A percentile compares a stretch with the other conserved stretches of the same genome.
These are phyloP conservation scores for Catocala nupta DNA, from an alignment of 2,888 invertebrate species.

Conservation along the genomic window DNA sequence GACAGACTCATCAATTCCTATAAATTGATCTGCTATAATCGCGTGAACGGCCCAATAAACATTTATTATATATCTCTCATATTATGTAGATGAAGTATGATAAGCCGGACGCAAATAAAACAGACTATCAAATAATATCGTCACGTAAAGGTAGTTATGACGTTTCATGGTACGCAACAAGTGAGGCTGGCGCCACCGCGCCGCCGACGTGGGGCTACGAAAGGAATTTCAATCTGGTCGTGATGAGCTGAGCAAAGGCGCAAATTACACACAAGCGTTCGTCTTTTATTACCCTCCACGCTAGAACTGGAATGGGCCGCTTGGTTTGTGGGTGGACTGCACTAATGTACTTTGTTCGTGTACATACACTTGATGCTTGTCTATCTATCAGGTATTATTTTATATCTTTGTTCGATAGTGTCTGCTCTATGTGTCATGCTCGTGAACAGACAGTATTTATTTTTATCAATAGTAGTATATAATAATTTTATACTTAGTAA, in stretches of 20 bases:
- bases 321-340: slow-evolving; percentile 36
- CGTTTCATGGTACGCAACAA: slow-evolving; percentile 79
- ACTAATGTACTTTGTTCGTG: slow-evolving; percentile 21
- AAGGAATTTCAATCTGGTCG: slow-evolving; percentile 84
- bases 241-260: slow-evolving; percentile 79
- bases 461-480: too few relatives aligned
- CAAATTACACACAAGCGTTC: slow-evolving; percentile 77
- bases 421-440: too few relatives aligned
- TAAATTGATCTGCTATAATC: too few relatives aligned
- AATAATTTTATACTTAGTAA: too few relatives aligned
- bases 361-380: slow-evolving; percentile 9
- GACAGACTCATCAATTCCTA: too few relatives aligned
- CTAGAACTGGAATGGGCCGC: slow-evolving; percentile 50
- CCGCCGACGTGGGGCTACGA: slow-evolving; percentile 70
- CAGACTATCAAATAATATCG: slow-evolving; percentile 69
- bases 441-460: too few relatives aligned
- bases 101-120: slow-evolving; percentile 62
- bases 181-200: slow-evolving; percentile 75
- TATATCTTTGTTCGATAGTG: too few relatives aligned
- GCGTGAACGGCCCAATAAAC: too few relatives aligned
- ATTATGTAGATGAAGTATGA: slow-evolving; percentile 43
- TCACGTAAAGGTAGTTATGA: slow-evolving; percentile 81
- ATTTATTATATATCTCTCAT: slow-evolving; percentile 8
- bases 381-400: neutral
- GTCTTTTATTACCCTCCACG: slow-evolving; percentile 61